Evolutionary conservation across 2,113 vertebrate species (phyloP), one percentile per base, ranked within the genome.

Genomic region (Plecotus auritus): DNA sequence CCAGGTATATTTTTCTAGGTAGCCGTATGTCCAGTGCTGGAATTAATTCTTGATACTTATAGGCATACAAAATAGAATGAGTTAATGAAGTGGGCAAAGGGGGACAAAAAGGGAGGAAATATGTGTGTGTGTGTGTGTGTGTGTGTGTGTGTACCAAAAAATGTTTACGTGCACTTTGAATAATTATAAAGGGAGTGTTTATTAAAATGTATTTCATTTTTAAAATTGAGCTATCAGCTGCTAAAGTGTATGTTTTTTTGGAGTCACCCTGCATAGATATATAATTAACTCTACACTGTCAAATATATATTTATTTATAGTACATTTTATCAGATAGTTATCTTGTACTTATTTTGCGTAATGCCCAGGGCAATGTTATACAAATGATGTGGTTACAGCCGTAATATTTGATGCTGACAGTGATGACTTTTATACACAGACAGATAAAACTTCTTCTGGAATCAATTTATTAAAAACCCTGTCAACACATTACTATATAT

Each of bases 401-500:
- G 23, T 18, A 90, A 77, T 54, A 77, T 81, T n/a, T 93, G 32
- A 90, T 76, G 83, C 47, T 90, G 90, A 85, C 61, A 77, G 47
- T 78, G 51, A 81, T 42, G 51, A 91, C 69, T 95, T 93, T 93
- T 87, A 90, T 54, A 61, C 11, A 85, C 72, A 94, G 56, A 81
- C 32, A 77, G 51, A 96, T 12, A 92, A 88, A 89, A 90, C 35
- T 56, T 96, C 78, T 87, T 87, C 81, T 92, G 78, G 22, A 88
- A 85, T 56, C 64, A 88, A 80, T 69, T 95, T 92, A 93, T 77
- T 77, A 76, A 94, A 96, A 91, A 82, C 16, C 13, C 54, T 91
- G 54, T 91, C 64, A 81, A 87, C 80, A 90, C 40, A 45, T 61
- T 32, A 20, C 17, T 83, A 22, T 64, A 17, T 56, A 54, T 64